phyloP scores from a whole-genome alignment of 2,797 vertebrate genomes.

The Sitta carolinensis region DNA sequence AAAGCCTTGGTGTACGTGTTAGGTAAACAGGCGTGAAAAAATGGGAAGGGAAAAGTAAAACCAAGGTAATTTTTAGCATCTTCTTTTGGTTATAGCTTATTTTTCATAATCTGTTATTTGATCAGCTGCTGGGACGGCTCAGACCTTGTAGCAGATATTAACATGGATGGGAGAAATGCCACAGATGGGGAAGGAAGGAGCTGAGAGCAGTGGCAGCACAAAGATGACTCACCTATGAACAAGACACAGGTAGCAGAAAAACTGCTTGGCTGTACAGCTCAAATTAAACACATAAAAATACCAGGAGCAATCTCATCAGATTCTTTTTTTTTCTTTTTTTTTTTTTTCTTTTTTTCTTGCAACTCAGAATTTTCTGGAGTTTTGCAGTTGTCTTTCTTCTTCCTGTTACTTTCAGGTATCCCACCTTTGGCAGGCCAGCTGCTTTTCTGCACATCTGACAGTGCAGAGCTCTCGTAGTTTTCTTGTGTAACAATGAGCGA shows the following conservation, averaged over 20 bases:
- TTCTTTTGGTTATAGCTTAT: background rate
- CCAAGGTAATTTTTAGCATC: background rate
- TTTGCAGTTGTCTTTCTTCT: background rate
- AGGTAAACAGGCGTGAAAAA: background rate
- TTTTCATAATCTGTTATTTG: background rate
- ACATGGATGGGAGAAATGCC: background rate
- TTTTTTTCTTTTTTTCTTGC: background rate
- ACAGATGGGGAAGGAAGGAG: background rate
- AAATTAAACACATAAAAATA: background rate
- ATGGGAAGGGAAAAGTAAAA: background rate
- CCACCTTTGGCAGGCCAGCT: background rate
- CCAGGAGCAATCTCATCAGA: background rate
- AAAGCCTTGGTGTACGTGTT: background rate
- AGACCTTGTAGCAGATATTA: background rate
- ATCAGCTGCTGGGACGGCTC: background rate
- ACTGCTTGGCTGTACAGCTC: background rate
- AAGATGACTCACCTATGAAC: background rate
- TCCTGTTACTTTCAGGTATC: background rate
- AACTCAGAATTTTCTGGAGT: background rate
- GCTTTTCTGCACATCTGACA: background rate
- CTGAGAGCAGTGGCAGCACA: background rate
- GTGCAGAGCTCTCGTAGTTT: background rate
- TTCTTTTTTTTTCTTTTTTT: background rate
- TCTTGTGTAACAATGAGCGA: accelerated
- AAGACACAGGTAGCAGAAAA: background rate